phyloP scores from a whole-genome alignment of 2,113 vertebrate species.

The Atractosteus spatula region DNA sequence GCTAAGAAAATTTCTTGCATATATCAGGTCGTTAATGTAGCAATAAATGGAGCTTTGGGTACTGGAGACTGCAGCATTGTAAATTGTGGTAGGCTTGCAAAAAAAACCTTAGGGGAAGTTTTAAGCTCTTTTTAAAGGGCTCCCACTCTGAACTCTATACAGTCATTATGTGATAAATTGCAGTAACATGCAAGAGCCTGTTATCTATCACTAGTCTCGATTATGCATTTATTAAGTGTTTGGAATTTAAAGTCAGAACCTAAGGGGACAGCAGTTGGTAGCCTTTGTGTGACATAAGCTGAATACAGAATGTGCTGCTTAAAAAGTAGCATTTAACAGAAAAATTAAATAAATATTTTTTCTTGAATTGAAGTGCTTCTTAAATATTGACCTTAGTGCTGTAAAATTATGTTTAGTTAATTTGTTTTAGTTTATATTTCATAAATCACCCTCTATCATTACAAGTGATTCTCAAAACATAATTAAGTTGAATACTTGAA shows the following conservation, averaged over 20 bases:
- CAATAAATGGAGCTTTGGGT: too few species aligned
- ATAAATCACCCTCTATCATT: too few species aligned
- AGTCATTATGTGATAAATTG: slow-evolving; percentile 6
- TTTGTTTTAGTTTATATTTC: too few species aligned
- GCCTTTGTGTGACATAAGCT: slow-evolving; percentile 50
- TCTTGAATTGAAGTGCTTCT: too few species aligned
- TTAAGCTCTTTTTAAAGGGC: not conserved
- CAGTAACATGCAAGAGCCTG: not conserved
- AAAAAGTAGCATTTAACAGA: not conserved
- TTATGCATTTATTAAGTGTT: not conserved
- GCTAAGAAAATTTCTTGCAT: too few species aligned
- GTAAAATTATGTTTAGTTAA: too few species aligned
- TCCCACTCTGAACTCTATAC: not conserved
- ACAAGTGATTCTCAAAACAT: too few species aligned
- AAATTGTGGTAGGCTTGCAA: not conserved
- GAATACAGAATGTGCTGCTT: slow-evolving; percentile 47
- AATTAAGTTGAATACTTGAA: too few species aligned
- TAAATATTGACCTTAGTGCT: too few species aligned
- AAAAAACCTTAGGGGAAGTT: not conserved
- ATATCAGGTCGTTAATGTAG: too few species aligned
- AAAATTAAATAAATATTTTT: too few species aligned
- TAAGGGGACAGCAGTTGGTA: not conserved
- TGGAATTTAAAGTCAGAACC: not conserved
- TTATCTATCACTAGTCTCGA: not conserved
- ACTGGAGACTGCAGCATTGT: not conserved